phyloP scores from a whole-genome alignment of 2,113 vertebrate genomes.

The Damaliscus lunatus region DNA sequence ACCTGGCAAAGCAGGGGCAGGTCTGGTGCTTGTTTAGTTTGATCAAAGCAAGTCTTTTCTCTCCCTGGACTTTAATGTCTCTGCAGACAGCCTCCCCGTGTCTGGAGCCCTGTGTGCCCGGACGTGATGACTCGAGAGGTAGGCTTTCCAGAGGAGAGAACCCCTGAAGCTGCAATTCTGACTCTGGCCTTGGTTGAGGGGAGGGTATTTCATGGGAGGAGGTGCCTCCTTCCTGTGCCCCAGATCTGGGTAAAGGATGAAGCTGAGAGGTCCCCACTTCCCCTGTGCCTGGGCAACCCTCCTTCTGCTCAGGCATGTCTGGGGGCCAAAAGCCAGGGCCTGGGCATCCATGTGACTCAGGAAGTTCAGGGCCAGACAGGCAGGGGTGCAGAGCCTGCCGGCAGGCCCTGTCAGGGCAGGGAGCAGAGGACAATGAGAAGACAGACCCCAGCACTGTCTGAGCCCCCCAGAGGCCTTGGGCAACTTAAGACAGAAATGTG shows the following conservation, averaged over 20 bases:
- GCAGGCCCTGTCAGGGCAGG: neutral
- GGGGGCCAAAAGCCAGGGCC: neutral
- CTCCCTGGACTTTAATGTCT: neutral
- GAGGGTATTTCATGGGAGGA: neutral
- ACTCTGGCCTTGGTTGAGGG: neutral
- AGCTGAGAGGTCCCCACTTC: neutral
- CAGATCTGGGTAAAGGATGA: neutral
- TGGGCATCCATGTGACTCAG: neutral
- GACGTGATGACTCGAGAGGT: neutral
- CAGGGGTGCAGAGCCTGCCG: neutral
- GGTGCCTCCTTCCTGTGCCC: neutral
- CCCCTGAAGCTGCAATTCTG: neutral
- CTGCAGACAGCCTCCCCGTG: neutral
- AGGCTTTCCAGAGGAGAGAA: neutral
- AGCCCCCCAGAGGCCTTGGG: neutral
- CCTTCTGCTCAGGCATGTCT: neutral
- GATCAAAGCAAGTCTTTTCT: neutral
- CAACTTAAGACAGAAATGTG: constrained; percentile 22
- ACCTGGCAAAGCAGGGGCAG: neutral
- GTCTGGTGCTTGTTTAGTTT: neutral
- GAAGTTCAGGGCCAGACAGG: neutral
- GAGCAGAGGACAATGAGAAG: neutral
- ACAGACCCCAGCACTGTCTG: neutral
- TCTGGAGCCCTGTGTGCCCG: neutral
- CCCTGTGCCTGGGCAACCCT: neutral